phyloP scores from a whole-genome alignment of 2,888 invertebrate genomes.

The Eupithecia abbreviata region DNA sequence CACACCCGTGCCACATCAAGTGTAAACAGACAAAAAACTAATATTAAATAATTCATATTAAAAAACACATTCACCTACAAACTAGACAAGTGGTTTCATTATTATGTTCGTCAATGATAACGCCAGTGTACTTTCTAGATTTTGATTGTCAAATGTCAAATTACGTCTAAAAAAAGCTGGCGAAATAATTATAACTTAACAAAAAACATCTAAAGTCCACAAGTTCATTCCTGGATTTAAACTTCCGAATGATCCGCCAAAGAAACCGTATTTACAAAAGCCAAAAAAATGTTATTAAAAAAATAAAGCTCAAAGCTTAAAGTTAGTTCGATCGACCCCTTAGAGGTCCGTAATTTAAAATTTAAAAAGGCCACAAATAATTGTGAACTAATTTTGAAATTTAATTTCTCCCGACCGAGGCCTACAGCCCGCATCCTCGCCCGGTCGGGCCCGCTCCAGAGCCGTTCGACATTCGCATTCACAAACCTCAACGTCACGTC shows the following conservation, averaged over 20 bases:
- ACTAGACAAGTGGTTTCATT: slow-evolving; percentile 72
- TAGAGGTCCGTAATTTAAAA: slow-evolving; percentile 50
- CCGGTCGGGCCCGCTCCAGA: not conserved
- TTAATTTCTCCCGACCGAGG: slow-evolving; percentile 31
- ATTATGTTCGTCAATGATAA: slow-evolving; percentile 47
- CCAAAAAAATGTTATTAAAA: slow-evolving; percentile 44
- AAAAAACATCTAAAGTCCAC: slow-evolving; percentile 35
- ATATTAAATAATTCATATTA: slow-evolving; percentile 72
- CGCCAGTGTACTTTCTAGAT: slow-evolving; percentile 28
- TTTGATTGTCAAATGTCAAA: slow-evolving; percentile 27
- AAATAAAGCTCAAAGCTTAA: slow-evolving; percentile 65
- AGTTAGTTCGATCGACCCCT: slow-evolving; percentile 52
- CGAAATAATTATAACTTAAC: slow-evolving; percentile 24
- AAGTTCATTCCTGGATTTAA: slow-evolving; percentile 26
- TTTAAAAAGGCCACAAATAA: slow-evolving; percentile 64
- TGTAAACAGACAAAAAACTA: slow-evolving; percentile 72
- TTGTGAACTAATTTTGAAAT: slow-evolving; percentile 50
- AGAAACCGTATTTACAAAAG: slow-evolving; percentile 37
- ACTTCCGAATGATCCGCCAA: slow-evolving; percentile 30
- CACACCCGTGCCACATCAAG: slow-evolving; percentile 63
- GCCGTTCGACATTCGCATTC: not conserved
- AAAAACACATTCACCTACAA: slow-evolving; percentile 77
- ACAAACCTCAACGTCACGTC: not conserved
- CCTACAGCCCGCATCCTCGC: slow-evolving; percentile 1
- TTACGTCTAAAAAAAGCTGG: slow-evolving; percentile 24